These are phyloP conservation scores for Sibirionetta formosa DNA, from an alignment of 2,797 vertebrate genomes.

Conservation along the genomic window DNA sequence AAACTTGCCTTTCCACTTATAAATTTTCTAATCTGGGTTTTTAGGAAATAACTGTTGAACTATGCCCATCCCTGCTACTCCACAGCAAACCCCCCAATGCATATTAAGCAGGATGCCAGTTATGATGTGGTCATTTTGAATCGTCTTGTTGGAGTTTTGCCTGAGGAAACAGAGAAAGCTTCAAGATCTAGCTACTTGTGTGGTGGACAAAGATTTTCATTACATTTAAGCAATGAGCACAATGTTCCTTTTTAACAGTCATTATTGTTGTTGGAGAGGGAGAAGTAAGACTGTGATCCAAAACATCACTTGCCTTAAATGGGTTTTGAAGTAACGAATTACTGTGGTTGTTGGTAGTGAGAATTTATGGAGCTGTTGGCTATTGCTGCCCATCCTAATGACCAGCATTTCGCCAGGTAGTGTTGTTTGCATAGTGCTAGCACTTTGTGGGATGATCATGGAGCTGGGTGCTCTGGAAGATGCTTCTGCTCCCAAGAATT, in stretches of 20 bases:
- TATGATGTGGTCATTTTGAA: background rate
- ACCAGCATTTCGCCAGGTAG: background rate
- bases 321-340: background rate
- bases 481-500: background rate
- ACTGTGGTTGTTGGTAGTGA: background rate
- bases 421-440: background rate
- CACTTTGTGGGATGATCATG: background rate
- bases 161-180: background rate
- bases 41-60: background rate
- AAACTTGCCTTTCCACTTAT: background rate
- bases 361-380: background rate
- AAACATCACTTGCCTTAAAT: background rate
- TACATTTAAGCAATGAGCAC: background rate
- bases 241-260: background rate
- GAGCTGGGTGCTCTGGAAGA: background rate
- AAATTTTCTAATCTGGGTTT: background rate
- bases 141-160: background rate
- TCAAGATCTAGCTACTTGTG: background rate
- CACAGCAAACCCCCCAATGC: fast-evolving
- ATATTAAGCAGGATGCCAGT: background rate
- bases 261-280: background rate
- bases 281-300: background rate
- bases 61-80: background rate
- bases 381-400: background rate
- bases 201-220: background rate